These are phyloP conservation scores for Vanacampus margaritifer DNA, from an alignment of 2,113 vertebrate genomes.

Conservation along the genomic window DNA sequence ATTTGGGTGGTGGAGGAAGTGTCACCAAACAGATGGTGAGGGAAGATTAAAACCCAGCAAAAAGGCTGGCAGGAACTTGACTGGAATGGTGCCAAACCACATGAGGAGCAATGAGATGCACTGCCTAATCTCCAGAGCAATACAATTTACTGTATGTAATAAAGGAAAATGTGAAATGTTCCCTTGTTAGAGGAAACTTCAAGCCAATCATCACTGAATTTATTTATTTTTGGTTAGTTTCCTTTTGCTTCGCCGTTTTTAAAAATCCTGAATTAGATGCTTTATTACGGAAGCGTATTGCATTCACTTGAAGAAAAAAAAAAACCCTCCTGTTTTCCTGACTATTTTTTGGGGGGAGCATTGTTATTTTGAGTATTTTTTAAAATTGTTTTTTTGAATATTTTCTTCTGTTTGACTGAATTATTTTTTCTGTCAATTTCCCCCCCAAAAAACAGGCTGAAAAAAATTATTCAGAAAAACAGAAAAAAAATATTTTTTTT, in stretches of 20 bases:
- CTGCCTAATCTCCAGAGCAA: conserved; percentile 41
- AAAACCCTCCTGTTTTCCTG: no score
- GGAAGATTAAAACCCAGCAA: conserved; percentile 56
- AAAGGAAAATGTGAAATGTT: conserved; percentile 29
- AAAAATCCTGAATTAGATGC: background rate
- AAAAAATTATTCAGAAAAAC: no score
- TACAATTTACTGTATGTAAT: conserved; percentile 27
- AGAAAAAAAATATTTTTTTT: no score
- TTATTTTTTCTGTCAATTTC: no score
- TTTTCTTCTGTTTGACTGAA: no score
- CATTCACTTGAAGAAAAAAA: no score
- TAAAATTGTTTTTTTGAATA: no score
- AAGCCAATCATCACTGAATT: conserved; percentile 4
- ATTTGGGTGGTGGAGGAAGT: conserved; percentile 22
- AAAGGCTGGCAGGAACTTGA: conserved; percentile 42
- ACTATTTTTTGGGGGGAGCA: no score
- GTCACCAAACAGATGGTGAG: conserved; percentile 65
- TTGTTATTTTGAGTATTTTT: no score
- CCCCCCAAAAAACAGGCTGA: no score
- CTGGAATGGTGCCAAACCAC: conserved; percentile 34
- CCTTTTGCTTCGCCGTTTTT: background rate
- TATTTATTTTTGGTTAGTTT: conserved; percentile 3
- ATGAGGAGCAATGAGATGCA: conserved; percentile 22
- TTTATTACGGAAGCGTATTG: no score
- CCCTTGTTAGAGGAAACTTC: conserved; percentile 22